A percentile compares a stretch with the other conserved stretches of the same genome.
These are phyloP conservation scores for Micropterix aruncella DNA, from an alignment of 2,888 invertebrate genomes.

Conservation along the genomic window DNA sequence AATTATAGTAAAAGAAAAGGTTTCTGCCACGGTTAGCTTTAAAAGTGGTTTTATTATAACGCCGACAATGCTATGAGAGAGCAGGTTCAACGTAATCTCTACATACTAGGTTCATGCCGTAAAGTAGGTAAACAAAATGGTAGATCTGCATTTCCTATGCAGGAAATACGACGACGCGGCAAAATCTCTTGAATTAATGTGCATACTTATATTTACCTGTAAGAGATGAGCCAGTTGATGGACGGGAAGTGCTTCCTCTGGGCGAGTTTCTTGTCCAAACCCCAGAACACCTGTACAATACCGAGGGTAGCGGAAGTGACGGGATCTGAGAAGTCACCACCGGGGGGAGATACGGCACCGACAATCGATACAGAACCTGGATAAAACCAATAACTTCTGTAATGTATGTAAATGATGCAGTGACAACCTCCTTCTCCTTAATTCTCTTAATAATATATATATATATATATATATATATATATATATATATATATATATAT, in stretches of 20 bases:
- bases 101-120: conserved; percentile 55
- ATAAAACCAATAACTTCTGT: not conserved
- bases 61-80: too few species aligned
- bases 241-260: conserved; percentile 99
- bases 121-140: conserved; percentile 91
- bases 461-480: too few species aligned
- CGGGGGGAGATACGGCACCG: conserved; percentile 98
- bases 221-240: conserved; percentile 99
- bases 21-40: too few species aligned
- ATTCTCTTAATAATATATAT: too few species aligned
- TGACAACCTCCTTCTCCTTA: too few species aligned
- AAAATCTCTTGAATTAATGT: too few species aligned
- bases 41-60: too few species aligned
- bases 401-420: too few species aligned
- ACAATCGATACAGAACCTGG: conserved; percentile 93
- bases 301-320: conserved; percentile 97
- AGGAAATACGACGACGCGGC: conserved; percentile 87
- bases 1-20: too few species aligned
- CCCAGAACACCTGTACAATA: conserved; percentile 99
- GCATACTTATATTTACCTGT: conserved; percentile 41
- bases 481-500: too few species aligned
- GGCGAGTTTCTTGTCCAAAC: conserved; percentile 95
- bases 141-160: conserved; percentile 94
- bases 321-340: conserved; percentile 99
- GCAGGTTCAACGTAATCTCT: conserved; percentile 5